These are phyloP conservation scores for Cephalopholis sonnerati DNA, from an alignment of 2,113 vertebrate genomes.

Conservation along the genomic window DNA sequence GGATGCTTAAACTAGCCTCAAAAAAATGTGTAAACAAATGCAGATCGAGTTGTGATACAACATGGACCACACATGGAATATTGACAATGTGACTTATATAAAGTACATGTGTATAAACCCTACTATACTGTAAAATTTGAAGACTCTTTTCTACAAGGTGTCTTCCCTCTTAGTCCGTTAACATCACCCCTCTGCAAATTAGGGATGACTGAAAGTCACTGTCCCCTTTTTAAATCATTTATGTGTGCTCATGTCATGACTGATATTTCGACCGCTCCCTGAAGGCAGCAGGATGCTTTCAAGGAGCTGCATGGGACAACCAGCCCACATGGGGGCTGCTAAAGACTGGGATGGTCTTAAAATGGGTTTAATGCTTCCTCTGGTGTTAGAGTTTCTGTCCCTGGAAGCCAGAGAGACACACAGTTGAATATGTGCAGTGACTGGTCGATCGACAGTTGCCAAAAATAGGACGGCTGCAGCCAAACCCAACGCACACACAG, in stretches of 20 bases:
- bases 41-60: not conserved
- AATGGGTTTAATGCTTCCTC: slow-evolving; percentile 3
- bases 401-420: not conserved
- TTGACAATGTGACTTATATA: not conserved
- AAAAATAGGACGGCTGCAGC: slow-evolving; percentile 26
- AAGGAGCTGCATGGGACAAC: not conserved
- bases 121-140: not conserved
- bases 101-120: too few relatives aligned
- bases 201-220: not conserved
- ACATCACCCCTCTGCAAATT: not conserved
- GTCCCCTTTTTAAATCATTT: not conserved
- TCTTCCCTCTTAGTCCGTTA: not conserved
- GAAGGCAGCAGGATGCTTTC: slow-evolving; percentile 6
- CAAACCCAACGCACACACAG: not conserved
- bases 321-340: not conserved
- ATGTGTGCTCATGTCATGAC: slow-evolving; percentile 2
- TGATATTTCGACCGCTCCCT: not conserved
- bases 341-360: slow-evolving; percentile 3
- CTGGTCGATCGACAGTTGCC: slow-evolving; percentile 24
- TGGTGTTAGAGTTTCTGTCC: slow-evolving; percentile 3
- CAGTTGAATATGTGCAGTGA: slow-evolving; percentile 15
- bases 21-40: not conserved
- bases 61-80: not conserved
- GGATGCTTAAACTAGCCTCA: too few relatives aligned
- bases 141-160: not conserved